Evolutionary conservation across 2,113 vertebrate genomes (phyloP).

Genomic region (Melanerpes formicivorus): DNA sequence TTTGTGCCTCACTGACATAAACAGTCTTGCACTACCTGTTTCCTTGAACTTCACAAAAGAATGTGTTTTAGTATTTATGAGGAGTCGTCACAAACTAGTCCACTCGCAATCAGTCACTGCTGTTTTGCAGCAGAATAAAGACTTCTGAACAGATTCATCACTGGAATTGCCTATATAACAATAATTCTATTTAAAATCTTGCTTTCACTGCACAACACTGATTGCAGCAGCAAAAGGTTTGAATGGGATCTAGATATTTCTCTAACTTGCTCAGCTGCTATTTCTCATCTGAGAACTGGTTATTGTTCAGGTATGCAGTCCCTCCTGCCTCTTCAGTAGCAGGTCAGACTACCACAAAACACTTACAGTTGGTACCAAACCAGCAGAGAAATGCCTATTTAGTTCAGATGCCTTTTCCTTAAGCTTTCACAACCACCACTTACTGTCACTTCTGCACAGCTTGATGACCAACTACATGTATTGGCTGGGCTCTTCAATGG

Average conservation of each 20-base stretch:
- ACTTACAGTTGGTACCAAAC: background rate
- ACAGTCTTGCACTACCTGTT: background rate
- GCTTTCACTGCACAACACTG: background rate
- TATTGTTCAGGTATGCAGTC: fast-evolving
- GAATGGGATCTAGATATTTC: background rate
- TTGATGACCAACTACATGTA: background rate
- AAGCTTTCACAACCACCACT: background rate
- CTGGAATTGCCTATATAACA: background rate
- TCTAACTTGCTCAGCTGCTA: background rate
- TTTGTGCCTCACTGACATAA: background rate
- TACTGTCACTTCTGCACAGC: background rate
- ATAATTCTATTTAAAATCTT: background rate
- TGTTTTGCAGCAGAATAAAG: background rate
- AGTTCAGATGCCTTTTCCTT: background rate
- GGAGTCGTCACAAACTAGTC: background rate
- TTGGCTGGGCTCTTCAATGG: background rate
- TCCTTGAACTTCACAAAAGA: background rate
- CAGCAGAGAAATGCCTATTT: background rate
- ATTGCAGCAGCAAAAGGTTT: background rate
- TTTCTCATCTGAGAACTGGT: background rate
- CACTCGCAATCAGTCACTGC: background rate
- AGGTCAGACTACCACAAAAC: background rate
- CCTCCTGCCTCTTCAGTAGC: background rate
- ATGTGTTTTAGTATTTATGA: background rate
- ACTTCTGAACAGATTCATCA: background rate